Evolutionary conservation across 2,797 vertebrate species (phyloP), one percentile per base, ranked within the genome.

Genomic region (Margarornis squamiger): DNA sequence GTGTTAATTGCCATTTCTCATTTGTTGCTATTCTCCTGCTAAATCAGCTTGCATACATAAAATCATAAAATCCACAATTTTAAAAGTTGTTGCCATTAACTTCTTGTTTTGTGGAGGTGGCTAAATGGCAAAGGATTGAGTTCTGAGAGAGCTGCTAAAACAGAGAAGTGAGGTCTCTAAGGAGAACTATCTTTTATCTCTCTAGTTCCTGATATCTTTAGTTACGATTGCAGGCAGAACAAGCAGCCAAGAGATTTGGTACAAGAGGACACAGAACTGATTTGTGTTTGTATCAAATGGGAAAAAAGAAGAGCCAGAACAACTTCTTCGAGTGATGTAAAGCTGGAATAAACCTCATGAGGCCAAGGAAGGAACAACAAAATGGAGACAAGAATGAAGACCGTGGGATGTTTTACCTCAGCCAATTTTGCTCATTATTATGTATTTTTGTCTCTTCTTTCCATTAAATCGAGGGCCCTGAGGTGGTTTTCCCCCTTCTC

Each of bases 1-100:
- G 90, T 90, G 91, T 95, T 96, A 94, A 96, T 97, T 96, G 93
- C 96, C 90, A 65, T 95, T 96, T 96, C 96, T 96, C 91, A 94
- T 97, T 93, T 96, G 95, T 95, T 96, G 92, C 95, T 84, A 91
- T 95, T 96, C 94, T 95, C 88, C 86, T 93, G 71, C 92, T 96
- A 96, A 93, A 96, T 96, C 95, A 96, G 90, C 95, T 94, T 90
- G 93, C 93, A 94, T 97, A 93, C 92, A 96, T 86, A 95, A 96
- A 96, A 94, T 79, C 89, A 79, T 77, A 89, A 95, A 94, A 93
- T 95, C 67, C 88, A 93, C 94, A 43, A 61, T 82, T 96, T 90
- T 46, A 71, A 86, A 94, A 95, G 94, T 94, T 95, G 91, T 91
- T 94, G 91, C 94, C 77, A 61, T 95, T 95, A 96, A 79, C 71